Evolutionary conservation across 2,797 vertebrate species (phyloP).

Genomic region (Lepilemur ruficaudatus): DNA sequence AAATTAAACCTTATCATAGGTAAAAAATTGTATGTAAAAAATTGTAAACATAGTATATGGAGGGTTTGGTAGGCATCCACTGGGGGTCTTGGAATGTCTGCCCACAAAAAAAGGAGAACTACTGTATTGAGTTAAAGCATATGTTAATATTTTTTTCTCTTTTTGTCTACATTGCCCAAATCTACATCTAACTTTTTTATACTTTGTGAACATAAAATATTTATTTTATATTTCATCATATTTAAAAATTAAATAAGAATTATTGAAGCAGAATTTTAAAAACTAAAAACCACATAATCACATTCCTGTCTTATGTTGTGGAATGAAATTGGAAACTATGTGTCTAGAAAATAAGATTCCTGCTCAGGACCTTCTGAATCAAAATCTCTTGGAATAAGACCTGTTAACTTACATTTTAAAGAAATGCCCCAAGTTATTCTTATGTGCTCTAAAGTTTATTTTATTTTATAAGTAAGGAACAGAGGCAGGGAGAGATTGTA

Average conservation of each 20-base stretch:
- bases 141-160: not conserved
- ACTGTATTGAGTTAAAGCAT: not conserved
- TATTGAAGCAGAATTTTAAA: not conserved
- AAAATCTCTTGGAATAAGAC: not conserved
- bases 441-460: not conserved
- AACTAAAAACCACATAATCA: not conserved
- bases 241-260: conserved; percentile 25
- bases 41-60: not conserved
- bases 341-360: not conserved
- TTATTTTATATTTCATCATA: not conserved
- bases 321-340: not conserved
- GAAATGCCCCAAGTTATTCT: not conserved
- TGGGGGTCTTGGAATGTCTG: not conserved
- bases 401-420: not conserved
- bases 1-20: not conserved
- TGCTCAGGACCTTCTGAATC: not conserved
- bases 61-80: not conserved
- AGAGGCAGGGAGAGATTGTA: not conserved
- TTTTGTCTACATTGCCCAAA: not conserved
- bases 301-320: not conserved
- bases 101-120: not conserved
- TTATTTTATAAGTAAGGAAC: not conserved
- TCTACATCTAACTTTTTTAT: not conserved
- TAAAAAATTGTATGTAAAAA: too few relatives aligned
- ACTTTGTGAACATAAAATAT: not conserved